Percentiles rank a stretch among this genome's conserved stretches.
Evolutionary conservation across 64 coral and sea anemone species (phyloP).

Genomic region (Pocillopora verrucosa): DNA sequence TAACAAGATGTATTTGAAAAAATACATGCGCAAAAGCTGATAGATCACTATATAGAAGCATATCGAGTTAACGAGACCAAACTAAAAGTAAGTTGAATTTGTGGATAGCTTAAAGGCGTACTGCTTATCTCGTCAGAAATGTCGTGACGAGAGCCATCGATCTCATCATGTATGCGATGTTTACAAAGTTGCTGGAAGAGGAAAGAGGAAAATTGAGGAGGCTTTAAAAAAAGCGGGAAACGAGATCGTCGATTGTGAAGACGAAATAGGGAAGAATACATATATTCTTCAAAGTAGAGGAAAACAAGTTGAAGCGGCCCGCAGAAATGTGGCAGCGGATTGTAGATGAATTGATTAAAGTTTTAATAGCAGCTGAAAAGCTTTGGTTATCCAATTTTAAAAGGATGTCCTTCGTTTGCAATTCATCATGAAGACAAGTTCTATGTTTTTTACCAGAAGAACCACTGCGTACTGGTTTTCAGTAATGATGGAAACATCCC

Average conservation of each 20-base stretch:
- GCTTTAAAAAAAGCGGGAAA: not conserved
- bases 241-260: not conserved
- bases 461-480: conserved; percentile 32
- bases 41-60: too few relatives aligned
- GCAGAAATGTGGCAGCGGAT: not conserved
- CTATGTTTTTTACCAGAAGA: conserved; percentile 18
- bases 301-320: not conserved
- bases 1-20: not conserved
- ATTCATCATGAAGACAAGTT: conserved; percentile 16
- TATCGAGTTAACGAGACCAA: too few relatives aligned
- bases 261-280: not conserved
- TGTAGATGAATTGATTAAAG: conserved; percentile 1
- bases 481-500: not conserved
- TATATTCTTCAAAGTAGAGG: not conserved
- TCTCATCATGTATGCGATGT: not conserved
- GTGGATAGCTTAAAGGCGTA: too few relatives aligned
- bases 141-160: not conserved
- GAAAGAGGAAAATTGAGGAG: not conserved
- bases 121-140: not conserved
- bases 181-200: not conserved
- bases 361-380: not conserved
- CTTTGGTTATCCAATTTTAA: not conserved
- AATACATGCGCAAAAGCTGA: too few relatives aligned
- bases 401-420: conserved; percentile 21
- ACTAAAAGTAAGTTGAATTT: too few relatives aligned